A percentile compares a stretch with the other conserved stretches of the same genome.
These are phyloP conservation scores for Brachionus calyciflorus DNA, from an alignment of 1,140 invertebrate species.

Conservation along the genomic window DNA sequence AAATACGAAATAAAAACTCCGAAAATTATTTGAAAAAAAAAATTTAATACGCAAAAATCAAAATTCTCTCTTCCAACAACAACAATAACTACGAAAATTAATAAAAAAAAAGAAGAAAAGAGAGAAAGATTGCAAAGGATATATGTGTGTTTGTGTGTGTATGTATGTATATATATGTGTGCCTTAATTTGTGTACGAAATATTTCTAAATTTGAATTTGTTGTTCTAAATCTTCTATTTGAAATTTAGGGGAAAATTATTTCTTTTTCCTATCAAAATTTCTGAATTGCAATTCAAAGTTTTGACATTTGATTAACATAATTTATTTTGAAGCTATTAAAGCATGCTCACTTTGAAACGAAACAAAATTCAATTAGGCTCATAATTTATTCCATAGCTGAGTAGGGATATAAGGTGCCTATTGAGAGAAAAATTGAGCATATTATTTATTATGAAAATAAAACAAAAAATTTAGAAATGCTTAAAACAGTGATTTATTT, in stretches of 20 bases:
- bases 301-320: slow-evolving; percentile 42
- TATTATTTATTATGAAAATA: no score
- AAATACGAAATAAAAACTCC: not conserved
- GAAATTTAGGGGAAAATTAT: slow-evolving; percentile 29
- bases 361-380: not conserved
- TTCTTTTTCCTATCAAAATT: not conserved
- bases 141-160: not conserved
- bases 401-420: no score
- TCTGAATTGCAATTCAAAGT: slow-evolving; percentile 10
- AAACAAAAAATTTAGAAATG: no score
- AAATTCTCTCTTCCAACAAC: not conserved
- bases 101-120: not conserved
- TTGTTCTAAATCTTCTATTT: not conserved
- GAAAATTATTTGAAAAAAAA: not conserved
- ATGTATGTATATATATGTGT: not conserved
- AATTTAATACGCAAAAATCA: not conserved
- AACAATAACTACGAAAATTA: not conserved
- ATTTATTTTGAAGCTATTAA: slow-evolving; percentile 6
- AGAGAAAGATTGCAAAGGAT: not conserved
- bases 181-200: slow-evolving; percentile 20
- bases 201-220: not conserved
- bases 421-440: no score
- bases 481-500: no score
- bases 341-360: not conserved
- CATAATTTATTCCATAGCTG: not conserved